Conservation (phyloP, 2,888 invertebrate genomes). For the Drosophila fungiperda region DNA sequence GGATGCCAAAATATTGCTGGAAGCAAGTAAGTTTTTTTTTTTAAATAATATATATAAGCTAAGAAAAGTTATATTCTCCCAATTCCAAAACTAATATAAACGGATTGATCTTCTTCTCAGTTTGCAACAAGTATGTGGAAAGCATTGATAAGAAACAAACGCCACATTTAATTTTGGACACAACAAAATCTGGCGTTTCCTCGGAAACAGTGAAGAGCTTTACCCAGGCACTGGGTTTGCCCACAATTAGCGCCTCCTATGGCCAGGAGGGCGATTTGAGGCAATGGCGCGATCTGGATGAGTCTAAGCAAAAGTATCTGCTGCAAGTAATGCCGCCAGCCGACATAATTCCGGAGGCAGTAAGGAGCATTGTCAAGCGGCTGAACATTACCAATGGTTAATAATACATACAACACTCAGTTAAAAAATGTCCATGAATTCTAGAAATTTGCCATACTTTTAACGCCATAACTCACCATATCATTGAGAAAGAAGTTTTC, state of each 20-base stretch:
- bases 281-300: slow-evolving; percentile 92
- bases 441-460: background rate
- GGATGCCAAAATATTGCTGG: slow-evolving; percentile 90
- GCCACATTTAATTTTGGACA: slow-evolving; percentile 93
- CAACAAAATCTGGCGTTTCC: slow-evolving; percentile 91
- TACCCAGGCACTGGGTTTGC: slow-evolving; percentile 91
- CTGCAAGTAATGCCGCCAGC: slow-evolving; percentile 92
- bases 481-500: background rate
- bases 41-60: background rate
- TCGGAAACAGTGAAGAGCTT: slow-evolving; percentile 95
- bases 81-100: background rate
- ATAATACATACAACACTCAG: background rate
- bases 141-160: slow-evolving; percentile 88
- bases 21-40: slow-evolving; percentile 88
- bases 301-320: slow-evolving; percentile 90
- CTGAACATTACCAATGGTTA: slow-evolving; percentile 93
- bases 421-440: background rate
- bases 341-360: slow-evolving; percentile 93
- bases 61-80: background rate
- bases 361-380: slow-evolving; percentile 91
- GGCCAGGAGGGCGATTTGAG: slow-evolving; percentile 91
- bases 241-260: slow-evolving; percentile 93
- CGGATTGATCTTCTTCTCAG: slow-evolving; percentile 82
- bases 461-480: background rate
- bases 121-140: slow-evolving; percentile 90